phyloP scores from a whole-genome alignment of 2,888 invertebrate genomes.

The Muschampia plurimacula region DNA sequence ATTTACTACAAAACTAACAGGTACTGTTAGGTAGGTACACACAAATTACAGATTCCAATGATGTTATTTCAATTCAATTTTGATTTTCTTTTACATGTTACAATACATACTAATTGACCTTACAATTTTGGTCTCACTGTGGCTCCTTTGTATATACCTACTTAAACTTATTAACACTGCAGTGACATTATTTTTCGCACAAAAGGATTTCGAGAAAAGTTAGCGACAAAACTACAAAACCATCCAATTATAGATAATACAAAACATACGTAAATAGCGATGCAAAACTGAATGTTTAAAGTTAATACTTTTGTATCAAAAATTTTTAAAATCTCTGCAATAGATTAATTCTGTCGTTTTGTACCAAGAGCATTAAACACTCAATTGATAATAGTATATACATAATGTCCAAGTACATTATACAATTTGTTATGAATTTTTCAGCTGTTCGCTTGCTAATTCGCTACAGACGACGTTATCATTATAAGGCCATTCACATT shows the following conservation, averaged over 20 bases:
- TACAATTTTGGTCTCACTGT: neutral
- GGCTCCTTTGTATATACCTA: neutral
- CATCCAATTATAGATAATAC: neutral
- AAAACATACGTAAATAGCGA: neutral
- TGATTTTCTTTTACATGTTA: neutral
- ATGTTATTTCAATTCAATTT: neutral
- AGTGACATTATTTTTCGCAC: neutral
- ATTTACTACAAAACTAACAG: neutral
- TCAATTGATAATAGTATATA: neutral
- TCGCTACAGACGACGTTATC: slow-evolving; percentile 5
- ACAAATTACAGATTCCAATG: neutral
- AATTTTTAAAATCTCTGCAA: too few species aligned
- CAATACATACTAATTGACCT: neutral
- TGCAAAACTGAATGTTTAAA: too few species aligned
- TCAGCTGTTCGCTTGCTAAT: neutral
- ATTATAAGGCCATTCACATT: slow-evolving; percentile 33
- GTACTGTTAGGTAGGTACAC: neutral
- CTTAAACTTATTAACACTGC: neutral
- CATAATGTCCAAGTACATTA: neutral
- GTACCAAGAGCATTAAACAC: neutral
- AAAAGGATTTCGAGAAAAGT: neutral
- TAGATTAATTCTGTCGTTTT: neutral
- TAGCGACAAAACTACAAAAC: neutral
- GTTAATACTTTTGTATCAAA: too few species aligned
- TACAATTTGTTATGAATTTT: neutral